Base-by-base conservation (phyloP, 2,113 vertebrate genomes). In the Pluvialis apricaria region DNA sequence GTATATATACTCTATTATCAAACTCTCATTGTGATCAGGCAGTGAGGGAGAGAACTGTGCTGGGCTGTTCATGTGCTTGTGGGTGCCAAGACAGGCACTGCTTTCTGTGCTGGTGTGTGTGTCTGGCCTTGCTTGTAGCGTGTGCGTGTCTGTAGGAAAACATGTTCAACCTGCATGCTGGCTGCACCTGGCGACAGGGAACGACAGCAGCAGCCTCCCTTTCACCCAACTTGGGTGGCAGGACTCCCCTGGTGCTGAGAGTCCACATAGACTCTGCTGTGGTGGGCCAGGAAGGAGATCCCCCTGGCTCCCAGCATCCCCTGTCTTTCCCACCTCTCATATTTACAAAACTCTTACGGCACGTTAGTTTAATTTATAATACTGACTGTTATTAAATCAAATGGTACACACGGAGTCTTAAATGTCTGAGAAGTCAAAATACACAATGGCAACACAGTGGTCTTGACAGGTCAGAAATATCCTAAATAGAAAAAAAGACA, bases 291-390 rank as follows among this genome's bases (percentile, higher is more conserved):
- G 22, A 26, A 40, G 26, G 31, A 88, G 15, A 54, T 71, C 1
- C 1, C 9, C 5, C 11, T 12, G 12, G 5, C 13, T 62, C 25
- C 12, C 42, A 58, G 12, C 3, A 44, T 58, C 15, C 2, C 0
- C 1, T 28, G 5, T 20, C 17, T 47, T 24, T 78, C 13, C 14
- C 36, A 36, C 2, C 10, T 61, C 15, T 22, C 32, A 25, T 3
- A 51, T 10, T 15, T 32, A 52, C 5, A 82, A 62, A 75, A 54
- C 44, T 76, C 18, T 66, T n/a, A 47, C 58, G n/a, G 18, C 4
- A 40, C 14, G 3, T 22, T 60, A 16, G 64, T 71, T 22, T 60
- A 16, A 64, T 71, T 92, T 75, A n/a, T 70, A 68, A 40, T 54
- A 49, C 7, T 66, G 11, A 70, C 32, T 19, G 11, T 44, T 62